These are phyloP conservation scores for Vespertilio murinus DNA, from an alignment of 2,797 vertebrate genomes.

Conservation along the genomic window DNA sequence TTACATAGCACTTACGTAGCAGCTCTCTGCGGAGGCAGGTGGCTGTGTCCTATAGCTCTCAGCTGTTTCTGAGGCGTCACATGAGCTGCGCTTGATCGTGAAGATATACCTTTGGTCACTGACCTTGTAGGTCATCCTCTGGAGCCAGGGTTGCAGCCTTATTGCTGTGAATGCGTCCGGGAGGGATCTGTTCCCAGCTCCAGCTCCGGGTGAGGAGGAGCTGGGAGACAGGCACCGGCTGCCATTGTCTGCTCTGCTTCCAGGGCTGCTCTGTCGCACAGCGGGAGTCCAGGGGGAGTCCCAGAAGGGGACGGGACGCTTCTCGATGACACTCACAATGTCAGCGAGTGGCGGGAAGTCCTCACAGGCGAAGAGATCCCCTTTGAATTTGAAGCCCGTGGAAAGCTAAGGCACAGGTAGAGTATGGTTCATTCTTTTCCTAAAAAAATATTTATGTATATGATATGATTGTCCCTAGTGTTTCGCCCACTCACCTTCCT, in stretches of 20 bases:
- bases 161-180: fast-evolving
- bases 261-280: slow-evolving; percentile 97
- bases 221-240: neutral
- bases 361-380: slow-evolving; percentile 95
- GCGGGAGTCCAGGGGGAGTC: slow-evolving; percentile 93
- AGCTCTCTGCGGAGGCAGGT: neutral
- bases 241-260: slow-evolving; percentile 47
- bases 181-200: neutral
- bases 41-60: neutral
- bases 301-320: slow-evolving; percentile 88
- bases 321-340: slow-evolving; percentile 92
- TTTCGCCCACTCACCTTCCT: neutral
- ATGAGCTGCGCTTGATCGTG: neutral
- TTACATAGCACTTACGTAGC: neutral
- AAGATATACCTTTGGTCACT: neutral
- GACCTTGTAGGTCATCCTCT: neutral
- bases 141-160: neutral
- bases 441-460: neutral
- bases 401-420: slow-evolving; percentile 92
- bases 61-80: neutral
- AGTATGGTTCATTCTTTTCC: neutral
- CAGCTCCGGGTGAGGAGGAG: neutral
- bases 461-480: neutral
- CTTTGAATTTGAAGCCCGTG: slow-evolving; percentile 96
- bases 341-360: slow-evolving; percentile 97